Evolutionary conservation across 2,888 invertebrate genomes (phyloP).

Genomic region (Erpobdella octoculata): DNA sequence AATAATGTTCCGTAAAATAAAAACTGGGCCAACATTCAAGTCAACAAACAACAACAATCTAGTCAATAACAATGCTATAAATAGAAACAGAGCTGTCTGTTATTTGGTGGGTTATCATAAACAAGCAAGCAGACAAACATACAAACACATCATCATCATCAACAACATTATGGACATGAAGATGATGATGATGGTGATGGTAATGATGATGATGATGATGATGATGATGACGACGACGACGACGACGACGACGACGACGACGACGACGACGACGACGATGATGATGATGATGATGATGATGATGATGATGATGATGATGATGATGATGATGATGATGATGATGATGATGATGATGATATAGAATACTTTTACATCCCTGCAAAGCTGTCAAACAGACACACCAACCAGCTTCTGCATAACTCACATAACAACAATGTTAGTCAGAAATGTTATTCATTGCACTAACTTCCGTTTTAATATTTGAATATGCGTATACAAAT

Average conservation of each 20-base stretch:
- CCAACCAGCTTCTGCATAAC: background rate
- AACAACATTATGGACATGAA: too few relatives aligned
- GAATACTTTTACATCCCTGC: background rate
- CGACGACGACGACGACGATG: background rate
- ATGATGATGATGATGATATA: background rate
- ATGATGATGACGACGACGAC: constrained; percentile 1
- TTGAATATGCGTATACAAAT: too few relatives aligned
- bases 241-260: background rate
- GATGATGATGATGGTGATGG: background rate
- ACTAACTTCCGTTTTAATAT: too few relatives aligned
- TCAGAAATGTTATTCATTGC: too few relatives aligned
- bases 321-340: constrained; percentile 1
- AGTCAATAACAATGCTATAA: too few relatives aligned
- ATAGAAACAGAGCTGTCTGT: too few relatives aligned
- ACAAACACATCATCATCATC: too few relatives aligned
- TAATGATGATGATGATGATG: constrained; percentile 1
- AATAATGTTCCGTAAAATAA: too few relatives aligned
- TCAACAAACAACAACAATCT: too few relatives aligned
- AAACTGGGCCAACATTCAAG: too few relatives aligned
- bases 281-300: background rate
- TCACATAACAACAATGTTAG: background rate
- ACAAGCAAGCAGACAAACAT: too few relatives aligned
- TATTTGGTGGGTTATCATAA: too few relatives aligned
- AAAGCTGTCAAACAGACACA: background rate
- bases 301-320: background rate